Base-by-base conservation (phyloP, 2,888 invertebrate species). In the Autographa gamma region DNA sequence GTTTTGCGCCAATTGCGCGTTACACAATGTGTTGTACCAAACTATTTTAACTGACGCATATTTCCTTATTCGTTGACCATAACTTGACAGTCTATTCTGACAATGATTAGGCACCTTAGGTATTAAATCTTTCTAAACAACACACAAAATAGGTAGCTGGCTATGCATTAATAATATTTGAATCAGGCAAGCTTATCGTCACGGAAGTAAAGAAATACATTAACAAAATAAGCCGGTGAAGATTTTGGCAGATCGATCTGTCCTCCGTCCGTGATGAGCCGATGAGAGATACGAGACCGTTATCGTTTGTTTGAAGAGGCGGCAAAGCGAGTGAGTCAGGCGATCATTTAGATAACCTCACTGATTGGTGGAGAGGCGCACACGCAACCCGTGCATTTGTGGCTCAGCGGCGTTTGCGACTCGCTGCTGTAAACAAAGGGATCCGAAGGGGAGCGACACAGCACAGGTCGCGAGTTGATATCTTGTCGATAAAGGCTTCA, bases 211-310 rank as follows among this genome's bases (percentile, higher is more conserved):
- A 56, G 54, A 66, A 19, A 31, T 52, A 4, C 41, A 63, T 48
- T 41, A 13, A 31, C 31, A 59, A 32, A n/a, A 25, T 59, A 32
- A 32, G 32, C 11, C 11, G 31, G 14, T 59, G n/a, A 63, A 78
- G 41, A 63, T 73, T 43, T 60, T 58, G 18, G 41, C 32, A 65
- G 65, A 75, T 74, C 59, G 60, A 68, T 68, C 54, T 52, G 61
- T 14, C 25, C 32, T 52, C 41, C 41, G 77, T 52, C 63, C 43
- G 25, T 67, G 80, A 80, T 71, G 80, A 80, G 72, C 64, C 63
- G 76, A 77, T 80, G 72, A 7, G 52, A 71, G 78, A 80, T 69
- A 77, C 41, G 69, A 73, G 74, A 63, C 62, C 66, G 60, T 69
- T 80, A 77, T 78, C 78, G 62, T 59, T 59, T 34, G 60, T 52